Base-by-base conservation (phyloP, 2,797 vertebrate species). In the Alosa sapidissima region DNA sequence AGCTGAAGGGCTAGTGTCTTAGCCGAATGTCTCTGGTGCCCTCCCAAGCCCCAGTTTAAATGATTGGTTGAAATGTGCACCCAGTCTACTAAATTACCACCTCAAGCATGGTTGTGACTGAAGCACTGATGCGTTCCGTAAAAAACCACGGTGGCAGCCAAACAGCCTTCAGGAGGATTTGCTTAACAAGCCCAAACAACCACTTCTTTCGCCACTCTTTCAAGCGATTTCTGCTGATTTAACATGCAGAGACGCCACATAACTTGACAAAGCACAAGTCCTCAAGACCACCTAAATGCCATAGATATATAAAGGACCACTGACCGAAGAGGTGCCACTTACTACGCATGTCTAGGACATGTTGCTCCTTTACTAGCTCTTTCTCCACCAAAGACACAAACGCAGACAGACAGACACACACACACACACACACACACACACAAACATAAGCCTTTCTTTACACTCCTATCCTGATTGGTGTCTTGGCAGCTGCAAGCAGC, bases 161-260 rank as follows among this genome's bases (percentile, higher is more conserved):
- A 47, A 47, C 16, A n/a, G 72, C 41, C 41, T 41, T 10, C 13
- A 45, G 68, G 24, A 75, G 68, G 14, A 45, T 47, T 47, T 21
- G 72, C 72, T 21, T 8, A 45, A 21, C 72, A 78, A 78, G 72
- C 41, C 72, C 72, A 47, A 78, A 78, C 72, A 78, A 47, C 72
- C 72, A n/a, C 19, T 21, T 2, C 2, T 45, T 16, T 21, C 72
- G 0, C 16, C 16, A 41, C 72, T 7, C 41, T 7, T 78, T 21
- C 8, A 41, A 72, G 36, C 65, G 72, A 72, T 16, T 28, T 24
- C 58, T 24, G 58, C 58, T 62, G n/a, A 24, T 8, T 62, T 62
- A 24, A 62, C 58, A 9, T 24, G n/a, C 1, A 8, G 58, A 62
- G n/a, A 62, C 24, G n/a, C 58, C 28, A 51, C 62, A 68, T 33